Conservation (phyloP, 1,140 invertebrate genomes). For the Scaptomyza pallida region DNA sequence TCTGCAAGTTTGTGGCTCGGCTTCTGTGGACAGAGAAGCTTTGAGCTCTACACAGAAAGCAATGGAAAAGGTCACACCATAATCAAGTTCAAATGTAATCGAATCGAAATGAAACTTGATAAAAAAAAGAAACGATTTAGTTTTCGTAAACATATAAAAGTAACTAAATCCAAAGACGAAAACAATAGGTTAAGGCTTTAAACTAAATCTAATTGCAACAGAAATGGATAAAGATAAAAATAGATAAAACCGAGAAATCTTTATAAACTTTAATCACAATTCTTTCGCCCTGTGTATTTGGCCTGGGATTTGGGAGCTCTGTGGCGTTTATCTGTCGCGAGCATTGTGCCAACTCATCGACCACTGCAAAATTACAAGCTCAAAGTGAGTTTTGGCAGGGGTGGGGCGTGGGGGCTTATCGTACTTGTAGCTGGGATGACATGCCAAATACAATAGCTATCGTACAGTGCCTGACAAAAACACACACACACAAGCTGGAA, state of each 20-base stretch:
- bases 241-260: too few relatives aligned
- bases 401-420: slow-evolving; percentile 24
- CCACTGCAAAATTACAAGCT: slow-evolving; percentile 45
- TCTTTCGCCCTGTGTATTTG: background rate
- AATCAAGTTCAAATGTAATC: background rate
- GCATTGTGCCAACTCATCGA: slow-evolving; percentile 69
- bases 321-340: slow-evolving; percentile 62
- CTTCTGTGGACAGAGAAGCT: background rate
- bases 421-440: slow-evolving; percentile 47
- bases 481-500: slow-evolving; percentile 34
- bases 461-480: slow-evolving; percentile 47
- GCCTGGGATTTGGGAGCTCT: background rate
- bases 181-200: too few relatives aligned
- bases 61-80: background rate
- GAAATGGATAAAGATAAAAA: background rate
- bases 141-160: too few relatives aligned
- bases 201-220: too few relatives aligned
- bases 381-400: background rate
- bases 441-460: slow-evolving; percentile 72
- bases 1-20: slow-evolving; percentile 12
- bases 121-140: too few relatives aligned
- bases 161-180: too few relatives aligned
- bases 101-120: background rate
- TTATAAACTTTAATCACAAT: background rate
- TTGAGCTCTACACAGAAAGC: background rate